These are phyloP conservation scores for Abscondita cerata DNA, from an alignment of 2,888 invertebrate genomes.

Conservation along the genomic window DNA sequence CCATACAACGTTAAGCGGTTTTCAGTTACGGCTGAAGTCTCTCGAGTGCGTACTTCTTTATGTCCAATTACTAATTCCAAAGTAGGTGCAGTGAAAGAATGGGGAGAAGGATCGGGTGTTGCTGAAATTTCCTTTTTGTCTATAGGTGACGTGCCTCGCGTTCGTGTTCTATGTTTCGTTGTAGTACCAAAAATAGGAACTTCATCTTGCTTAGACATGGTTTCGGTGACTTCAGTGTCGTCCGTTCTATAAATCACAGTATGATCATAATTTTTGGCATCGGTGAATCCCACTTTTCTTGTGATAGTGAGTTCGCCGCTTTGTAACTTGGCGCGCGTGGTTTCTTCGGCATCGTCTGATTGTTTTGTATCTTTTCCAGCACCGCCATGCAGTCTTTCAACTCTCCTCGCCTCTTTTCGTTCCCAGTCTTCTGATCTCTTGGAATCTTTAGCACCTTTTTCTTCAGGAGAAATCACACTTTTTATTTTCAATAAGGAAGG, in stretches of 20 bases:
- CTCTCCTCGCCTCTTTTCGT: conserved; percentile 54
- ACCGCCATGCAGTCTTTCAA: conserved; percentile 58
- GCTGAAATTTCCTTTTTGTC: conserved; percentile 50
- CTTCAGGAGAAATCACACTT: conserved; percentile 54
- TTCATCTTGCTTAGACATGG: conserved; percentile 19
- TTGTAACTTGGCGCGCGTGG: conserved; percentile 24
- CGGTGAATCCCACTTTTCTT: conserved; percentile 34
- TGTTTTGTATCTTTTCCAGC: conserved; percentile 52
- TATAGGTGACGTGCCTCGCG: conserved; percentile 58
- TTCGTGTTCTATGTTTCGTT: conserved; percentile 23
- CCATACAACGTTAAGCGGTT: conserved; percentile 63
- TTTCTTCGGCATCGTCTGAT: conserved; percentile 44
- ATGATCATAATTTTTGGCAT: conserved; percentile 27
- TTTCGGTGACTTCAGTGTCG: conserved; percentile 31
- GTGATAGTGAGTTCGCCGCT: conserved; percentile 30
- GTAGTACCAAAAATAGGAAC: conserved; percentile 15
- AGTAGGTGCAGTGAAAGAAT: conserved; percentile 49
- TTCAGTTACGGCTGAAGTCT: conserved; percentile 62
- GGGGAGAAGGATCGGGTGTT: conserved; percentile 47
- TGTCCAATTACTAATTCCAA: conserved; percentile 62
- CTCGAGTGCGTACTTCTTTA: conserved; percentile 62
- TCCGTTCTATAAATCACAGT: conserved; percentile 34
- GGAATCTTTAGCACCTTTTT: conserved; percentile 59
- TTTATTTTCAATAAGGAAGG: conserved; percentile 51
- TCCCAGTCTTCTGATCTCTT: conserved; percentile 59